Evolutionary conservation across 2,113 vertebrate genomes (phyloP).

Genomic region (Trichechus manatus): DNA sequence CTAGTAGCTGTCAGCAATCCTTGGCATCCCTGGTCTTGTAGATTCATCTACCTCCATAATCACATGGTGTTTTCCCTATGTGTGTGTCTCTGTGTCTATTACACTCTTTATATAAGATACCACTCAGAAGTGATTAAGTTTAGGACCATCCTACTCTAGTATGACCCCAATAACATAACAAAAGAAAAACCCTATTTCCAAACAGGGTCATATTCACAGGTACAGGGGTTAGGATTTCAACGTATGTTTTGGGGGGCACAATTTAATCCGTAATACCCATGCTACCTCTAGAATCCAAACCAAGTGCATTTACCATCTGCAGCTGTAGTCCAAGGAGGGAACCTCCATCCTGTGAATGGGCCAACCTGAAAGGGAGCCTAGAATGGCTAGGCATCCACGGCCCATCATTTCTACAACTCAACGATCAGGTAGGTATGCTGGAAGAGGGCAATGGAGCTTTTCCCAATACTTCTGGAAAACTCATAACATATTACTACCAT

Average conservation of each 20-base stretch:
- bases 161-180: neutral
- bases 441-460: fast-evolving
- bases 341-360: neutral
- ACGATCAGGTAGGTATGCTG: neutral
- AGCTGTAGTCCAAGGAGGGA: no score
- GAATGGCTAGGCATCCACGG: neutral
- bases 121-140: neutral
- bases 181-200: neutral
- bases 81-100: neutral
- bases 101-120: neutral
- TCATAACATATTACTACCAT: neutral
- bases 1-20: neutral
- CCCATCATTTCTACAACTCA: no score
- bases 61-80: neutral
- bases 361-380: neutral
- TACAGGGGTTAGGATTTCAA: neutral
- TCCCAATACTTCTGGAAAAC: neutral
- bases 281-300: neutral
- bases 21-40: neutral
- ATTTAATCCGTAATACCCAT: neutral
- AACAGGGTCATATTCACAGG: neutral
- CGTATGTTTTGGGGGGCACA: neutral
- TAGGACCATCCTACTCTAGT: neutral
- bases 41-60: neutral
- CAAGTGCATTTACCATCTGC: fast-evolving